These are phyloP conservation scores for Bradynema listronoti DNA, from an alignment of 1,140 invertebrate genomes.

Conservation along the genomic window DNA sequence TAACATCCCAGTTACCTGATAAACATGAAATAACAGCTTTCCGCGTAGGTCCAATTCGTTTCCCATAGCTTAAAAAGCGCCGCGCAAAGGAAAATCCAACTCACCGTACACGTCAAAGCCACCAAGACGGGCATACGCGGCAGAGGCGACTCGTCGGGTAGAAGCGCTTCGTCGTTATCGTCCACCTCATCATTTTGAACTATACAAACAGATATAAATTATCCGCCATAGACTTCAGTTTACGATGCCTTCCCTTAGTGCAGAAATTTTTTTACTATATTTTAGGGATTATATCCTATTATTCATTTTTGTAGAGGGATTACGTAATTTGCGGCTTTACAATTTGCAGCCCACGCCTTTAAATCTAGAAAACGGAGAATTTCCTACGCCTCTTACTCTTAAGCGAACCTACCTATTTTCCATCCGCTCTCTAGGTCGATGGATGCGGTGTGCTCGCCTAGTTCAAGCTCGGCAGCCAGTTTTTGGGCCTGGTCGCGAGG, in stretches of 20 bases:
- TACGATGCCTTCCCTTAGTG: too few species aligned
- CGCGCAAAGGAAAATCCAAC: slow-evolving; percentile 57
- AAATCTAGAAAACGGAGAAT: too few species aligned
- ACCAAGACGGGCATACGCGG: slow-evolving; percentile 52
- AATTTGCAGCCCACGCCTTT: too few species aligned
- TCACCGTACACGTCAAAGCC: slow-evolving; percentile 45
- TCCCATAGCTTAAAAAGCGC: slow-evolving; percentile 54
- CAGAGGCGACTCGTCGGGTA: slow-evolving; percentile 9
- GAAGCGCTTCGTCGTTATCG: slow-evolving; percentile 26
- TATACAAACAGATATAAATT: too few species aligned
- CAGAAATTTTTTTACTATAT: too few species aligned
- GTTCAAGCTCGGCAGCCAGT: background rate
- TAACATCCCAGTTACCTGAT: slow-evolving; percentile 45
- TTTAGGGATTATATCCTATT: too few species aligned
- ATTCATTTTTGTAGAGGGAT: too few species aligned
- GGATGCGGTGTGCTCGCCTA: background rate
- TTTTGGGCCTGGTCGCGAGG: slow-evolving; percentile 6
- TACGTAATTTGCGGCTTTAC: too few species aligned
- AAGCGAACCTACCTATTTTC: background rate
- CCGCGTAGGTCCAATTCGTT: slow-evolving; percentile 50
- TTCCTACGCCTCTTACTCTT: slow-evolving; percentile 7
- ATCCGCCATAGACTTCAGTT: too few species aligned
- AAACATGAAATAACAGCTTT: slow-evolving; percentile 55
- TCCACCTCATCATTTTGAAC: slow-evolving; percentile 9
- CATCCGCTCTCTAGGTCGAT: background rate